phyloP scores from a whole-genome alignment of 2,113 vertebrate species.

The Spizaetus ornatus region DNA sequence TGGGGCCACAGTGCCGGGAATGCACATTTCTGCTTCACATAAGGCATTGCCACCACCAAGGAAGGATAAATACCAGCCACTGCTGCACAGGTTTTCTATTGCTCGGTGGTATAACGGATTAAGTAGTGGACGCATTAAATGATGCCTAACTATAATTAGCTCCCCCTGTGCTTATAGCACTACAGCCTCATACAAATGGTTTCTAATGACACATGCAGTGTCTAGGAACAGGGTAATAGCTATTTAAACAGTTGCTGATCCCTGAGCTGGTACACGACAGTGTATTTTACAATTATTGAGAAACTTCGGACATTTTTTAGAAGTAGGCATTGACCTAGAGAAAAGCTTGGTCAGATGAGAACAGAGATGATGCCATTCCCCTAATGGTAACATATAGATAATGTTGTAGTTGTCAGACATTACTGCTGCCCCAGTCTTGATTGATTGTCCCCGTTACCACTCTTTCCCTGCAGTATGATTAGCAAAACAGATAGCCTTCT shows the following conservation, averaged over 20 bases:
- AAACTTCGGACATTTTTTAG: background rate
- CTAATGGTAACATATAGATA: background rate
- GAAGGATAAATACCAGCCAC: background rate
- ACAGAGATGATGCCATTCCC: background rate
- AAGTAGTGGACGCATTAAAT: conserved; percentile 47
- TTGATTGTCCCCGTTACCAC: background rate
- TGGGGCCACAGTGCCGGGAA: fast-evolving
- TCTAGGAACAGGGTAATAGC: conserved; percentile 28
- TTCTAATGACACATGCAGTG: conserved; percentile 52
- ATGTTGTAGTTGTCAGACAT: background rate
- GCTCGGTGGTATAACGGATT: conserved; percentile 30
- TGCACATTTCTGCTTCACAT: background rate
- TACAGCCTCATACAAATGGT: conserved; percentile 39
- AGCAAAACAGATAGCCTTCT: background rate
- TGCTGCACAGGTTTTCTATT: conserved; percentile 11
- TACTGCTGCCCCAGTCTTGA: background rate
- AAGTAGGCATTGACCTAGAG: conserved; percentile 21
- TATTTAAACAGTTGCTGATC: conserved; percentile 33
- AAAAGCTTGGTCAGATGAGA: conserved; percentile 5
- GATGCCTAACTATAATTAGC: conserved; percentile 56
- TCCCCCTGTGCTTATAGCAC: conserved; percentile 40
- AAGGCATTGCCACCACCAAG: background rate
- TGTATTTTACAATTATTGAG: conserved; percentile 18
- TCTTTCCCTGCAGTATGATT: background rate
- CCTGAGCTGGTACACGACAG: background rate